Conservation (phyloP, 2,888 invertebrate genomes). For the Drosophila flavopinicola region DNA sequence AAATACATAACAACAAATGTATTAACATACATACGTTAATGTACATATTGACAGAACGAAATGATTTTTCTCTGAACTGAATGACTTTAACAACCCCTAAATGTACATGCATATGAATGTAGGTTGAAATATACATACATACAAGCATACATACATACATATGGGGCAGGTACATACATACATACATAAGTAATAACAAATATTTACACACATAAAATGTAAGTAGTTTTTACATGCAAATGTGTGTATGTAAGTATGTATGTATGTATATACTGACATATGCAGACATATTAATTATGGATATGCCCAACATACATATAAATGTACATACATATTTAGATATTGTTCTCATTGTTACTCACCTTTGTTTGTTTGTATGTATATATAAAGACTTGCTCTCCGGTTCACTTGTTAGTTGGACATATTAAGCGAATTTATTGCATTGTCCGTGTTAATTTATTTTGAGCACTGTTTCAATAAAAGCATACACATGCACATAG, state of each 20-base stretch:
- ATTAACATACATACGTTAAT: constrained; percentile 3
- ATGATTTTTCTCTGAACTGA: neutral
- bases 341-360: constrained; percentile 9
- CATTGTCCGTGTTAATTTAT: constrained; percentile 12
- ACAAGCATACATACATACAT: neutral
- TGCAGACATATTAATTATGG: neutral
- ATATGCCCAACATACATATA: constrained; percentile 4
- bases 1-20: neutral
- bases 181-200: constrained; percentile 8
- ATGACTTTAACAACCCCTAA: constrained; percentile 27
- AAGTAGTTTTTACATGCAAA: neutral
- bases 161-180: neutral
- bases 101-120: constrained; percentile 2
- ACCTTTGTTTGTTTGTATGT: constrained; percentile 14
- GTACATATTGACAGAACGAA: neutral
- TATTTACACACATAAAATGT: neutral
- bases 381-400: neutral
- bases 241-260: neutral
- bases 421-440: constrained; percentile 14
- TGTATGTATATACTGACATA: neutral
- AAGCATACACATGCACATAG: constrained; percentile 3
- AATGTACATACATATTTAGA: neutral
- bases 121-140: constrained; percentile 2
- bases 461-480: constrained; percentile 3
- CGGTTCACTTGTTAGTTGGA: constrained; percentile 10